Base-by-base conservation (phyloP, 2,113 vertebrate species). In the Boleophthalmus pectinirostris region DNA sequence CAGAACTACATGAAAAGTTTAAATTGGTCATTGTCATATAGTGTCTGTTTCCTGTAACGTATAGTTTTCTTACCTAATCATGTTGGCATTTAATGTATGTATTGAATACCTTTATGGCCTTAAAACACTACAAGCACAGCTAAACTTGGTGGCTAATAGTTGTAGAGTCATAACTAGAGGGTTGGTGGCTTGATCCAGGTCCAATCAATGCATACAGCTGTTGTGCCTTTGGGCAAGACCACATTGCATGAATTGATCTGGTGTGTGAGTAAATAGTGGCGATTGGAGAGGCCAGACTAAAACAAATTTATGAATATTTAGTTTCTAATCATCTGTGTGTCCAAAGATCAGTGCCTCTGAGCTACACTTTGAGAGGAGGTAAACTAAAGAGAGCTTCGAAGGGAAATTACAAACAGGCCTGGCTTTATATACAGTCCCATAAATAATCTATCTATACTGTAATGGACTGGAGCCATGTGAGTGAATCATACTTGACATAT, bases 401-500 rank as follows among this genome's bases (percentile, higher is more conserved):
- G 35, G 25, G 64, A 77, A 68, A 23, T 76, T 73, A 80, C 79
- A 74, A 76, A 84, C 66, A 53, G 75, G 77, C 67, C 56, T 33
- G 12, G 24, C 7, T 68, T 67, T 58, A 35, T 73, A 78, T 56
- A 66, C 29, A 1, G 68, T 73, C 35, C 80, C 68, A 83, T 89
- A 75, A 90, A 91, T 83, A 83, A 90, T 87, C 89, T 73, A 89
- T 38, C 45, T 33, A 61, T 54, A 75, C 81, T 75, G 84, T 81
- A 86, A 89, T 77, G 85, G 77, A 80, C 85, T 80, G 51, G 10
- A 78, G 82, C 82, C 78, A 68, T 43, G 67, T 56, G 79, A 77
- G 81, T 90, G 85, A 90, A 88, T 91, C 91, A 88, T 83, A 84
- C 79, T 85, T 81, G 87, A 89, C 90, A 90, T 89, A 88, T 90